These are phyloP conservation scores for Cryptotermes secundus DNA, from an alignment of 1,140 invertebrate genomes.

Conservation along the genomic window DNA sequence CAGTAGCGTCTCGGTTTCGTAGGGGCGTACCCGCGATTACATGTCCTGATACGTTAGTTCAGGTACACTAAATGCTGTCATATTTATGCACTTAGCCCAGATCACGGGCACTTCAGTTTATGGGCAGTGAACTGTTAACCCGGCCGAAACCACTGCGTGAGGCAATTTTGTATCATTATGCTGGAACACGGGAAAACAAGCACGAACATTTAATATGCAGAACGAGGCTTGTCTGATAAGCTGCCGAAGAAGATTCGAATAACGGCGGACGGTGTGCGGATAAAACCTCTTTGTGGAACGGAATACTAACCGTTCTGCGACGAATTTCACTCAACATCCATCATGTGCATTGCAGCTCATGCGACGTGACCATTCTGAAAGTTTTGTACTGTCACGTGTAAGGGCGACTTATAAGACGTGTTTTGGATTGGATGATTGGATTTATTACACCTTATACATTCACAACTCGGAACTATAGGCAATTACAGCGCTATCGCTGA, in stretches of 20 bases:
- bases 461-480: too few species aligned
- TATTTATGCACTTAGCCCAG: background rate
- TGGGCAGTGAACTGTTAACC: background rate
- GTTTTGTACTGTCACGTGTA: background rate
- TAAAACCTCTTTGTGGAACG: background rate
- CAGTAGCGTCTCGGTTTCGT: too few species aligned
- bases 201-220: background rate
- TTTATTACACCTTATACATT: too few species aligned
- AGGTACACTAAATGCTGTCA: too few species aligned
- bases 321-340: background rate
- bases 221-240: slow-evolving; percentile 1
- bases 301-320: slow-evolving; percentile 5
- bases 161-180: background rate
- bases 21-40: too few species aligned
- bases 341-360: background rate
- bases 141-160: background rate
- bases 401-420: too few species aligned
- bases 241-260: background rate
- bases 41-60: too few species aligned
- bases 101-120: background rate
- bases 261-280: background rate
- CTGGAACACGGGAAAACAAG: background rate
- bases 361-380: background rate
- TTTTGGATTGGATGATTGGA: too few species aligned
- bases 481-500: too few species aligned